These are phyloP conservation scores for Yasuhikotakia modesta DNA, from an alignment of 2,797 vertebrate species.

Conservation along the genomic window DNA sequence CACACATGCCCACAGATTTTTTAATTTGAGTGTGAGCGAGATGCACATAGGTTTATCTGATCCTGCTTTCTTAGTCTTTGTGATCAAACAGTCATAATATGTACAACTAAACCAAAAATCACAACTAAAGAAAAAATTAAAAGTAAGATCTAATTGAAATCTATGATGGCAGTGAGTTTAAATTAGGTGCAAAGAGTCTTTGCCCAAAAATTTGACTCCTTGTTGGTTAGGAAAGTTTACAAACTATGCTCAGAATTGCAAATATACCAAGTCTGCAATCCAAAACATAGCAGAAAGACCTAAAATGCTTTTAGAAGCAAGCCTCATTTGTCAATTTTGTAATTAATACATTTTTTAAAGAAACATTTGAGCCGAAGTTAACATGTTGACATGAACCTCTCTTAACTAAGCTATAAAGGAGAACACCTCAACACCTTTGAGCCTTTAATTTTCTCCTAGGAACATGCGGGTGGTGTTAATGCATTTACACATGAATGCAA, in stretches of 20 bases:
- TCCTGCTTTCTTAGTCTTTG: constrained; percentile 52
- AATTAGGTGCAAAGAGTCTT: not conserved
- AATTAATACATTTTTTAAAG: not conserved
- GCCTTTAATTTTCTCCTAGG: not conserved
- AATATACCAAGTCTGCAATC: not conserved
- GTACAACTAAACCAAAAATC: not conserved
- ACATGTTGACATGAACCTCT: not conserved
- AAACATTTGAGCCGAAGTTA: not conserved
- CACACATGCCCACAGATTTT: constrained; percentile 73
- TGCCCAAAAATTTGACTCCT: not conserved
- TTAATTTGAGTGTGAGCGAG: constrained; percentile 94
- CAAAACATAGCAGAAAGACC: not conserved
- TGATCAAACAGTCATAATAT: constrained; percentile 19
- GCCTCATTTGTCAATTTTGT: not conserved
- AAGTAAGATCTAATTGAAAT: not conserved
- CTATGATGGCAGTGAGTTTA: not conserved
- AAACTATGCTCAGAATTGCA: too few species aligned
- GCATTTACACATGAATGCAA: not conserved
- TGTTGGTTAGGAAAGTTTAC: too few species aligned
- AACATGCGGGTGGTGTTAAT: constrained; percentile 1
- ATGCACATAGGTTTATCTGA: constrained; percentile 97
- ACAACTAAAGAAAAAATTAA: not conserved
- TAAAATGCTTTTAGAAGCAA: not conserved
- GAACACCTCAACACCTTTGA: not conserved
- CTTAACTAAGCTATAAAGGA: not conserved